phyloP scores from a whole-genome alignment of 2,888 invertebrate species.

The Tubulanus polymorphus region DNA sequence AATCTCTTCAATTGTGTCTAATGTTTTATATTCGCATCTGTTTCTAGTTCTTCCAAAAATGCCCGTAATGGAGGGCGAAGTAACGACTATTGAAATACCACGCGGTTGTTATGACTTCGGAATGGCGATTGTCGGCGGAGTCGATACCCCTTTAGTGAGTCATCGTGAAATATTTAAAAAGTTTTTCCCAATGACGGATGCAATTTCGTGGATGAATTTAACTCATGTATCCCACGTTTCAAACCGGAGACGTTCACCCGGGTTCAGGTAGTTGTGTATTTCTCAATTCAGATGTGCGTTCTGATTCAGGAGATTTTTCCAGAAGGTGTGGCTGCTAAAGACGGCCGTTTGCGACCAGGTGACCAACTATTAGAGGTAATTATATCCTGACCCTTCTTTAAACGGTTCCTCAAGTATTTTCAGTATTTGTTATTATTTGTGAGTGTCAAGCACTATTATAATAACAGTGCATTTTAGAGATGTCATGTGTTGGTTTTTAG shows the following conservation, averaged over 20 bases:
- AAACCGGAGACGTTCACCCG: too few relatives aligned
- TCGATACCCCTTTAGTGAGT: constrained; percentile 56
- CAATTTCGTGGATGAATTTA: too few relatives aligned
- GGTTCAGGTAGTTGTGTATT: background rate
- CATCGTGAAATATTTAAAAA: too few relatives aligned
- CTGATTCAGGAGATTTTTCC: constrained; percentile 55
- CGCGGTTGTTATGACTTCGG: constrained; percentile 48
- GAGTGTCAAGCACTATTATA: too few relatives aligned
- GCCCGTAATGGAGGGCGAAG: constrained; percentile 53
- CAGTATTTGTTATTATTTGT: too few relatives aligned
- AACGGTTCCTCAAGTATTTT: too few relatives aligned
- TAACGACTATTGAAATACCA: constrained; percentile 55
- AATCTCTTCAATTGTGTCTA: too few relatives aligned
- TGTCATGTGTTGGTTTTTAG: too few relatives aligned
- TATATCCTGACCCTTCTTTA: too few relatives aligned
- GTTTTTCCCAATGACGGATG: too few relatives aligned
- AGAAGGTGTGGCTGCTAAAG: constrained; percentile 51
- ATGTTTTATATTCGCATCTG: background rate
- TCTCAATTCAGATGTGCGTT: constrained; percentile 49
- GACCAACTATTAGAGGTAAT: constrained; percentile 55
- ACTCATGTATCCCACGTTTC: too few relatives aligned
- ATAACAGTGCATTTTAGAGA: too few relatives aligned
- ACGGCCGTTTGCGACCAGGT: constrained; percentile 53
- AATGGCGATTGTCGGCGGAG: constrained; percentile 56
- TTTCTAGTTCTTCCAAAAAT: constrained; percentile 26